These are phyloP conservation scores for Punctoribates punctum DNA, from an alignment of 2,888 invertebrate genomes.

Conservation along the genomic window DNA sequence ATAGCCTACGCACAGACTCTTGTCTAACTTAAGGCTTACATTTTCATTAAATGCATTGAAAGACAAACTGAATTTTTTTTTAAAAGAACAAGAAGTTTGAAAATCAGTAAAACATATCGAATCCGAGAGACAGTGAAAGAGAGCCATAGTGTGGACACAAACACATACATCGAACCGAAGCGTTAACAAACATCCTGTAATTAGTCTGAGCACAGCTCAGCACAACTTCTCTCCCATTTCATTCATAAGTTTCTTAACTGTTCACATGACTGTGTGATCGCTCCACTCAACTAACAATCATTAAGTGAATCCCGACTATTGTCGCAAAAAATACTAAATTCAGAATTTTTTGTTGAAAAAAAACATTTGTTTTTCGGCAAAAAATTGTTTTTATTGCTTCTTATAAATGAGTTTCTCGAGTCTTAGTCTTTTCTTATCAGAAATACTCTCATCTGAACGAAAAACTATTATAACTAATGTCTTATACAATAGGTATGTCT, in stretches of 20 bases:
- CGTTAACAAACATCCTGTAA: constrained; percentile 33
- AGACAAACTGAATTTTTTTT: neutral
- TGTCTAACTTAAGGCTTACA: neutral
- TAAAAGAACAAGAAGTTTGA: neutral
- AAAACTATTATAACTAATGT: neutral
- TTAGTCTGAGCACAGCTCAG: no score
- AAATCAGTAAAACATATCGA: neutral
- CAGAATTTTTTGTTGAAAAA: neutral
- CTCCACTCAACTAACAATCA: constrained; percentile 21
- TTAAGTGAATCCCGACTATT: constrained; percentile 13
- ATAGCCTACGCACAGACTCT: neutral
- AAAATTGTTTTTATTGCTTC: neutral
- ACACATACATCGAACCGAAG: neutral
- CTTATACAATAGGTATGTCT: neutral
- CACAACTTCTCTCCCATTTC: constrained; percentile 5
- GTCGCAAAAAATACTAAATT: neutral
- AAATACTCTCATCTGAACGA: neutral
- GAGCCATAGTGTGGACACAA: neutral
- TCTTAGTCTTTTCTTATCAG: neutral
- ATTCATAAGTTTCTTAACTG: constrained; percentile 20
- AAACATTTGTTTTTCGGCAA: constrained; percentile 14
- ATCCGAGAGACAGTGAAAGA: neutral
- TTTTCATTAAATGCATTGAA: neutral
- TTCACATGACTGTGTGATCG: neutral
- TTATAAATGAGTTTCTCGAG: neutral